phyloP scores from a whole-genome alignment of 2,113 vertebrate genomes.

The Cololabis saira region DNA sequence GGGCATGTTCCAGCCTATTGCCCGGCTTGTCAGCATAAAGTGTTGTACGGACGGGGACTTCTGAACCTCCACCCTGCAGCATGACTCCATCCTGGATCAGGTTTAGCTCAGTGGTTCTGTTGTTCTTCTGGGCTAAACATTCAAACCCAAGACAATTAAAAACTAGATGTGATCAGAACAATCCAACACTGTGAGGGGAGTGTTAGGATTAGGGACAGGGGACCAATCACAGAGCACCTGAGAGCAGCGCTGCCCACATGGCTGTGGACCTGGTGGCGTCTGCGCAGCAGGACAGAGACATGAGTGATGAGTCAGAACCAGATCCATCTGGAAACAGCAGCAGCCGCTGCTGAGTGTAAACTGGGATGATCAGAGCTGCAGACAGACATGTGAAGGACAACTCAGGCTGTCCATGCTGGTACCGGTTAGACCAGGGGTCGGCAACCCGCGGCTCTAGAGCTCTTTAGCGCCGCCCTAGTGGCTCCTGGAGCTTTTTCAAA shows the following conservation, averaged over 20 bases:
- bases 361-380: slow-evolving; percentile 6
- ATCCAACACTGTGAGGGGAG: slow-evolving; percentile 44
- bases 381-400: not conserved
- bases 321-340: slow-evolving; percentile 12
- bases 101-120: slow-evolving; percentile 16
- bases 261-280: slow-evolving; percentile 83
- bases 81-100: not conserved
- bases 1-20: no score
- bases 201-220: slow-evolving; percentile 48
- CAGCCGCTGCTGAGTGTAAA: not conserved
- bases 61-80: not conserved
- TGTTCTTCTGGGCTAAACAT: not conserved
- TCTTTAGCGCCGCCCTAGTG: no score
- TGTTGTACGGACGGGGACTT: not conserved
- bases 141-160: not conserved
- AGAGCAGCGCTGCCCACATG: slow-evolving; percentile 81
- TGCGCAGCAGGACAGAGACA: slow-evolving; percentile 82
- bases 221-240: slow-evolving; percentile 74
- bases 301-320: slow-evolving; percentile 49
- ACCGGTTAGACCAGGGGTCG: no score
- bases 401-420: not conserved
- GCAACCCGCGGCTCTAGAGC: no score
- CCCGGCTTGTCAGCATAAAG: no score
- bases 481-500: no score
- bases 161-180: slow-evolving; percentile 15